A percentile compares a stretch with the other conserved stretches of the same genome.
Conservation (phyloP, 92 coral and sea anemone genomes). For the Zoanthus gigantus region DNA sequence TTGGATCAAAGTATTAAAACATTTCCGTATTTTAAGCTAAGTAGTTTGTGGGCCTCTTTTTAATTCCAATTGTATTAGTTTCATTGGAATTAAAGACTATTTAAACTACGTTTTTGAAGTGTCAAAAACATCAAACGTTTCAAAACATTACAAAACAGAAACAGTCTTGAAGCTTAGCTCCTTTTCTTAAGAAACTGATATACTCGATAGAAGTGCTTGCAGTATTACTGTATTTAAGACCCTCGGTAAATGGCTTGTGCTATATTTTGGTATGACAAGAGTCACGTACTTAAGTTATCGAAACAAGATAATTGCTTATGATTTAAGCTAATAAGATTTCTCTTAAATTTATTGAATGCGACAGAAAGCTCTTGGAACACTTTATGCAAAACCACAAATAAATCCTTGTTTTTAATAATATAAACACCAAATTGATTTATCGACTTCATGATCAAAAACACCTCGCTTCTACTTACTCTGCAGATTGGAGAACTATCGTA, state of each 20-base stretch:
- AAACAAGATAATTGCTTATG: background rate
- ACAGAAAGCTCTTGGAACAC: background rate
- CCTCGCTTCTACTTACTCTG: background rate
- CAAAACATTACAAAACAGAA: too few species aligned
- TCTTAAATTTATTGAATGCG: background rate
- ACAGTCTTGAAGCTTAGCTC: too few species aligned
- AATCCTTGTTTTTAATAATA: background rate
- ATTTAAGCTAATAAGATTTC: background rate
- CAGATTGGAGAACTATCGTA: background rate
- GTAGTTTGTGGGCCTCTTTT: too few species aligned
- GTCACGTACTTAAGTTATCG: slow-evolving; percentile 1
- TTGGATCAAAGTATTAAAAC: too few species aligned
- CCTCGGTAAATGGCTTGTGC: background rate
- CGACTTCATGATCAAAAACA: slow-evolving; percentile 7
- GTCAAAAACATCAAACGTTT: too few species aligned
- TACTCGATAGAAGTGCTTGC: background rate
- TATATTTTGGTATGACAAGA: background rate
- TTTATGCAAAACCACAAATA: background rate
- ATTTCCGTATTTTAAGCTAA: too few species aligned
- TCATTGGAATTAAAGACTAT: too few species aligned
- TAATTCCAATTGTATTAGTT: too few species aligned
- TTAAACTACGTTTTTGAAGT: too few species aligned
- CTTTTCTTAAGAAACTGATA: too few species aligned
- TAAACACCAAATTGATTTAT: background rate
- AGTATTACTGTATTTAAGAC: background rate